Evolutionary conservation across 2,888 invertebrate genomes (phyloP), one percentile per base, ranked within the genome.

Genomic region (Lithophane leautieri): DNA sequence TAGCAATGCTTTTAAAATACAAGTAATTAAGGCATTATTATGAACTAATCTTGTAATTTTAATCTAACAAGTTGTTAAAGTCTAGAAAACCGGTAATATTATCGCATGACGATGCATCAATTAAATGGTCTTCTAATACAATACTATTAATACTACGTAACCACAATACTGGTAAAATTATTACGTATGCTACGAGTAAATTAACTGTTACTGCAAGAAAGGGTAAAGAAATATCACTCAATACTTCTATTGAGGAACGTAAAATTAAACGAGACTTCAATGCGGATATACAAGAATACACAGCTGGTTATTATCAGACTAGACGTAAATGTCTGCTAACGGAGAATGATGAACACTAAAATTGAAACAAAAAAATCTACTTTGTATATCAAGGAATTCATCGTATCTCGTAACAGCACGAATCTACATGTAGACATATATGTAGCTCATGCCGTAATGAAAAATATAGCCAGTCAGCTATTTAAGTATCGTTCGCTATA

Each of bases 221-320:
- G 6, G 4, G 11, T 58, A 22, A 79, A 25, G 50, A 25, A 44
- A 62, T 4, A 44, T 28, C 16, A 44, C 8, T 76, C 4, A 61
- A 42, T 16, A 52, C n/a, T n/a, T 7, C 9, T 47, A n/a, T 8
- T 79, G 25, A 52, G 2, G 34, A 62, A 60, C 44, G 22, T 70
- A 14, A 73, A 16, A 66, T 40, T 12, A 16, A 73, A 54, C 28
- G 2, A 58, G 28, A 54, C 40, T n/a, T 14, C 16, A 14, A 75
- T 47, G 40, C 76, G 54, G 61, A 67, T 82, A 50, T 52, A 50
- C 47, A 66, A 44, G 19, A 63, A 81, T 42, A 54, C 11, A n/a
- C 12, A 65, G 58, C 19, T 82, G 79, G 78, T 47, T 78, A 34
- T 42, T 65, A 58, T 82, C 78, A 82, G 14, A 34, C 28, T 1